Base-by-base conservation (phyloP, 2,888 invertebrate species). In the Drosophila lutescens region DNA sequence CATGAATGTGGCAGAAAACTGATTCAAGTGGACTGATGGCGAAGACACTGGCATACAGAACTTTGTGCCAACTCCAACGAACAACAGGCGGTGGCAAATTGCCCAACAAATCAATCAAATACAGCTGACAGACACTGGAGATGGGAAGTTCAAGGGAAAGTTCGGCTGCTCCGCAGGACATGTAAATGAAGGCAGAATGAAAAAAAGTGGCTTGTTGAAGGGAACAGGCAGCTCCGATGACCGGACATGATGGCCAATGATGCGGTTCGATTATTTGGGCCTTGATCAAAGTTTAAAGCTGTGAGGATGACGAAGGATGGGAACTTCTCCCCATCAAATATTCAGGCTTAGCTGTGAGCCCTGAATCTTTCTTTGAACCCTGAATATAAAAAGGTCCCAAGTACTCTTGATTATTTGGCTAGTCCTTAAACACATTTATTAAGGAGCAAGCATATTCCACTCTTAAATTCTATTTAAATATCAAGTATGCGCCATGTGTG, bases 91-190 rank as follows among this genome's bases (percentile, higher is more conserved):
- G 61, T 47, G 50, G 62, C 62, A 73, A 71, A 63, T 71, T 65
- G 65, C 46, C 40, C 66, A 73, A 65, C 74, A 71, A 71, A 71
- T 71, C 71, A 71, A 71, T 71, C 71, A 71, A 74, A 65, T 34
- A 40, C 74, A 57, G 49, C 74, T 70, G 70, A 70, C 69, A 69
- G 38, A 50, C 51, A n/a, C 56, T 26, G 26, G 49, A 20, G 46
- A 23, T 23, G 40, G 47, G 47, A 30, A 30, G 7, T 30, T 15
- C 47, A 34, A 8, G 58, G 34, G 17, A 41, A 53, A 43, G 59
- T 54, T 54, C 10, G 41, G 56, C 36, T 47, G 46, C 46, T 26
- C 38, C 51, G 40, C 51, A 43, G 69, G 41, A 69, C 69, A 69
- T 67, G 70, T 41, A 67, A 58, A 69, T 67, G 40, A 67, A 69